A percentile compares a stretch with the other conserved stretches of the same genome.
Evolutionary conservation across 2,797 vertebrate genomes (phyloP).

Genomic region (Pipistrellus pipistrellus): DNA sequence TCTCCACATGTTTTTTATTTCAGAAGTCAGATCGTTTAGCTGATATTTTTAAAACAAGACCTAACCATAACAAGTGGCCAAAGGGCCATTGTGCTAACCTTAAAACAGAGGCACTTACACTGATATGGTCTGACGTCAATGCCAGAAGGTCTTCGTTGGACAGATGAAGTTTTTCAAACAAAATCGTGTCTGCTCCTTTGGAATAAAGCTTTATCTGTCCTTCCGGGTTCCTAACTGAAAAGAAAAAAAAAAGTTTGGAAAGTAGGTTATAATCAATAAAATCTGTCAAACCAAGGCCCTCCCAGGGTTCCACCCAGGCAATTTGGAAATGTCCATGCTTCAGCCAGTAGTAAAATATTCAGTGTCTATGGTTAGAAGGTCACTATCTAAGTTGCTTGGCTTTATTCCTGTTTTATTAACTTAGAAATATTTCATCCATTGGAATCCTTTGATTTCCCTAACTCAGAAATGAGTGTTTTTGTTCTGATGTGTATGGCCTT

Average conservation of each 20-base stretch:
- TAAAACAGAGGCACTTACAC: slow-evolving; percentile 77
- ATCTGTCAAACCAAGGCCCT: slow-evolving; percentile 26
- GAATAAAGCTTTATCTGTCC: slow-evolving; percentile 89
- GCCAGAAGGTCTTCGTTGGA: slow-evolving; percentile 84
- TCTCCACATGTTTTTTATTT: slow-evolving; percentile 49
- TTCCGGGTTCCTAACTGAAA: slow-evolving; percentile 85
- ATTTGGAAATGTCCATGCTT: slow-evolving; percentile 26
- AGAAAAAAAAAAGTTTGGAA: slow-evolving; percentile 54
- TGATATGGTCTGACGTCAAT: slow-evolving; percentile 87
- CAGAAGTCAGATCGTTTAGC: slow-evolving; percentile 17
- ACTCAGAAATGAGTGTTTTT: slow-evolving; percentile 63
- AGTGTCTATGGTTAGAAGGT: slow-evolving; percentile 35
- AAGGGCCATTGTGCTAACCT: not conserved
- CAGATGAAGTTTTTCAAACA: slow-evolving; percentile 88
- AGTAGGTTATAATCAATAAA: slow-evolving; percentile 45
- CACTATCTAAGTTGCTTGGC: slow-evolving; percentile 47
- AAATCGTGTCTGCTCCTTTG: slow-evolving; percentile 87
- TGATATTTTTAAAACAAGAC: slow-evolving; percentile 40
- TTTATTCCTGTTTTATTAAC: slow-evolving; percentile 52
- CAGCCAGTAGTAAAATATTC: slow-evolving; percentile 2
- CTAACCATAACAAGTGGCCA: not conserved
- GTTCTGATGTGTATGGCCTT: not conserved
- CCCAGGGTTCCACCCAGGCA: not conserved
- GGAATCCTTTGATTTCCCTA: slow-evolving; percentile 44
- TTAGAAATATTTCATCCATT: slow-evolving; percentile 56